phyloP scores from a whole-genome alignment of 2,113 vertebrate species.

The Malurus alboscapulatus region DNA sequence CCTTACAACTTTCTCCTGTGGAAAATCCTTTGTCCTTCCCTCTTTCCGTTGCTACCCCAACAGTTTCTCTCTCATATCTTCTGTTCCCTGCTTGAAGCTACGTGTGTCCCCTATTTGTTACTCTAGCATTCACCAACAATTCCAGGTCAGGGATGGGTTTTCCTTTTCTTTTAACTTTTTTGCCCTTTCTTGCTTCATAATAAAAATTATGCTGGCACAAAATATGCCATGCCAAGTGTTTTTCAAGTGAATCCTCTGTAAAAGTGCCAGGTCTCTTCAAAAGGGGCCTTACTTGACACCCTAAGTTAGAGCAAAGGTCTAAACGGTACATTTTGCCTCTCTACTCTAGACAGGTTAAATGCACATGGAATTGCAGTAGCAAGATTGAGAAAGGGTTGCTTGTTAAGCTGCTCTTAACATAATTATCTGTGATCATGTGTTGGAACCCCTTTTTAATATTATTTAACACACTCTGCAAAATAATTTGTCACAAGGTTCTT shows the following conservation, averaged over 20 bases:
- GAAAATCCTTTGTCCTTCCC: background rate
- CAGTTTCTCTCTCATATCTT: background rate
- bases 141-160: background rate
- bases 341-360: background rate
- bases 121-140: background rate
- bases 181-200: background rate
- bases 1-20: background rate
- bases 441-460: background rate
- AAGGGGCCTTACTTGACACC: background rate
- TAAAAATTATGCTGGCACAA: background rate
- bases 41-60: background rate
- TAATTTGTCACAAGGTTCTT: background rate
- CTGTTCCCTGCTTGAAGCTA: background rate
- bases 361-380: background rate
- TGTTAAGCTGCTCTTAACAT: background rate
- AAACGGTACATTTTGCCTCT: background rate
- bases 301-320: background rate
- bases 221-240: background rate
- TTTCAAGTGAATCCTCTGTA: background rate
- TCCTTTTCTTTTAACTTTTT: background rate
- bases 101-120: background rate
- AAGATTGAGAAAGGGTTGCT: background rate
- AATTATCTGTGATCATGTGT: background rate
- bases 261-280: background rate
- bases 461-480: background rate